A percentile compares a stretch with the other conserved stretches of the same genome.
Conservation (phyloP, 92 coral and sea anemone genomes). For the Parazoanthus atlanticus region DNA sequence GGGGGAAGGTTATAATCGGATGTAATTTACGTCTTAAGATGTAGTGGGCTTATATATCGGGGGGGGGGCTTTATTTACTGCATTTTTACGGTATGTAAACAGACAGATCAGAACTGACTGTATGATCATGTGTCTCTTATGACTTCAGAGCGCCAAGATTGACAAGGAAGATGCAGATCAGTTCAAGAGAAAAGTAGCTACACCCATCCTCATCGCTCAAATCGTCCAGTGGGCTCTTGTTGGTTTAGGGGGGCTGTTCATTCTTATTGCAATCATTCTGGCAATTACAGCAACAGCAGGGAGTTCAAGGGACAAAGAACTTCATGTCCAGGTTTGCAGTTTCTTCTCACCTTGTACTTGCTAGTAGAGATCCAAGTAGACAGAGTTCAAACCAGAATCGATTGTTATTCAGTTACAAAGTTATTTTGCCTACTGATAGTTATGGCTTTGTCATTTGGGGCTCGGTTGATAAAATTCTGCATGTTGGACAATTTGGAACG, state of each 20-base stretch:
- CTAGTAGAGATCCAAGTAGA: neutral
- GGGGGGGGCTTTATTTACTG: no score
- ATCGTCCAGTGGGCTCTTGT: conserved; percentile 36
- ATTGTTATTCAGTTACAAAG: no score
- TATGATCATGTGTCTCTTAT: neutral
- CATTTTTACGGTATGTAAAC: no score
- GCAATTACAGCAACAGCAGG: neutral
- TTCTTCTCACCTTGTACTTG: neutral
- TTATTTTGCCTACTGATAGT: no score
- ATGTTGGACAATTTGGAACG: no score
- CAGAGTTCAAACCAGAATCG: no score
- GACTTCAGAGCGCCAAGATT: conserved; percentile 34
- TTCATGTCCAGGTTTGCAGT: neutral
- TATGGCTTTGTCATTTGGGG: no score
- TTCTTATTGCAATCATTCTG: conserved; percentile 16
- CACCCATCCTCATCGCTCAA: conserved; percentile 21
- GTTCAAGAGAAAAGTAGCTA: conserved; percentile 35
- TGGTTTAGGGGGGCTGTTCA: conserved; percentile 19
- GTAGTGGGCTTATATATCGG: no score
- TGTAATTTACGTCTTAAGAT: no score
- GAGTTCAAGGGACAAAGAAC: neutral
- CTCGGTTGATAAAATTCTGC: no score
- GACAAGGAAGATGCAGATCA: conserved; percentile 21
- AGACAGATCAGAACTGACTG: neutral
- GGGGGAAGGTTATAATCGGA: no score